Percentiles rank a stretch among this genome's conserved stretches.
Conservation (phyloP, 2,113 vertebrate genomes). For the Anser brachyrhynchus region DNA sequence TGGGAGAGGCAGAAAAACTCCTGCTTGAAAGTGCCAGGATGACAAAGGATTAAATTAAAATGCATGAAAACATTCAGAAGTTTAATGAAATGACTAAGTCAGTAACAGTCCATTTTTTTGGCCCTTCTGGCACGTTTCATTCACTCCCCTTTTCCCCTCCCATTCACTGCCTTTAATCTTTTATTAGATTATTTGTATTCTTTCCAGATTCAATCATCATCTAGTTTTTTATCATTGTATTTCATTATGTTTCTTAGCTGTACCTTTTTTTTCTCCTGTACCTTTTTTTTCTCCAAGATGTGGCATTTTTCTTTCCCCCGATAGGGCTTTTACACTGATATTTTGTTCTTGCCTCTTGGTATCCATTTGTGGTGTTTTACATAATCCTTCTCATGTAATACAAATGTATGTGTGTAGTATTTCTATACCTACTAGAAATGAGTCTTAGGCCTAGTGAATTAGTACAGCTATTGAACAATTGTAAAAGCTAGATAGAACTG, state of each 20-base stretch:
- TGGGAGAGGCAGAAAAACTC: background rate
- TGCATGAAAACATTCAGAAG: background rate
- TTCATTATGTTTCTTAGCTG: background rate
- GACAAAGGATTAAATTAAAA: constrained; percentile 12
- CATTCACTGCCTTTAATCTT: too few relatives aligned
- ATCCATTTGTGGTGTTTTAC: background rate
- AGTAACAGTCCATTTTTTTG: background rate
- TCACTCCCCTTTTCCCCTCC: background rate
- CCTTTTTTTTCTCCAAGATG: background rate
- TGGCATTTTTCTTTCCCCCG: background rate
- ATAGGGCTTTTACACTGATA: background rate
- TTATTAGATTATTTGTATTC: background rate
- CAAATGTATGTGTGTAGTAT: background rate
- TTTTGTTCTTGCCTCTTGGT: background rate
- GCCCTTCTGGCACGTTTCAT: background rate
- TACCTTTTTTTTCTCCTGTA: background rate
- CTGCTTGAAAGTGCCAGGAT: background rate
- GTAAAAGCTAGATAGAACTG: background rate
- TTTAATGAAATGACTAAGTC: background rate
- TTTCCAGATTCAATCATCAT: background rate
- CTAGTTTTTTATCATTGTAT: background rate
- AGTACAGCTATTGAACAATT: background rate
- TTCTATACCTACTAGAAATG: background rate
- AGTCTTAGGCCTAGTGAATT: background rate
- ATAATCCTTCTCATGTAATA: background rate